These are phyloP conservation scores for Rutilus rutilus DNA, from an alignment of 2,113 vertebrate species.

Conservation along the genomic window DNA sequence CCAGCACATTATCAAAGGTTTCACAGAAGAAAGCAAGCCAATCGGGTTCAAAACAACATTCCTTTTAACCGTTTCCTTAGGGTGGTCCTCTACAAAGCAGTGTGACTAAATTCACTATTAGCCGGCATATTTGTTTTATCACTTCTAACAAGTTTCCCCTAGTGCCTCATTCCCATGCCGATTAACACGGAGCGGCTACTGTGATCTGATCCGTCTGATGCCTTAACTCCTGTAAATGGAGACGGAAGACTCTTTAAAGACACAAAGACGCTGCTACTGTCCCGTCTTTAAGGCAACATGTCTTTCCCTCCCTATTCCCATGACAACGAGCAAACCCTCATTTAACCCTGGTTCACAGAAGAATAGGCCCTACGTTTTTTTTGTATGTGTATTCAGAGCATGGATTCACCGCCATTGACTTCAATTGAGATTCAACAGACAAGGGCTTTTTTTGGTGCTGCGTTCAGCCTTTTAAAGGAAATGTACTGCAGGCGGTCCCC, in stretches of 20 bases:
- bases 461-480: slow-evolving; percentile 76
- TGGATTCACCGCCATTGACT: slow-evolving; percentile 38
- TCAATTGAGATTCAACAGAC: slow-evolving; percentile 56
- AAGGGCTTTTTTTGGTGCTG: slow-evolving; percentile 52
- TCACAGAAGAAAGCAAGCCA: not conserved
- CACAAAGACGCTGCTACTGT: not conserved
- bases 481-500: slow-evolving; percentile 74
- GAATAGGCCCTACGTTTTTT: slow-evolving; percentile 54
- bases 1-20: not conserved
- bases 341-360: slow-evolving; percentile 50
- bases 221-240: slow-evolving; percentile 23
- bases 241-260: slow-evolving; percentile 26
- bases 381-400: slow-evolving; percentile 53
- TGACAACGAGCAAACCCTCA: slow-evolving; percentile 48
- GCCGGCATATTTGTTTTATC: not conserved
- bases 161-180: slow-evolving; percentile 18
- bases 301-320: slow-evolving; percentile 49
- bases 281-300: slow-evolving; percentile 42
- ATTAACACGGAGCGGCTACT: not conserved
- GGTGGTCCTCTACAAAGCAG: not conserved
- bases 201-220: slow-evolving; percentile 6
- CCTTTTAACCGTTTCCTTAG: not conserved
- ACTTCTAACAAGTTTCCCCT: slow-evolving; percentile 10
- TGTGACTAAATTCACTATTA: slow-evolving; percentile 11
- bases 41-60: not conserved